These are phyloP conservation scores for Acronicta psi DNA, from an alignment of 2,888 invertebrate genomes.

Conservation along the genomic window DNA sequence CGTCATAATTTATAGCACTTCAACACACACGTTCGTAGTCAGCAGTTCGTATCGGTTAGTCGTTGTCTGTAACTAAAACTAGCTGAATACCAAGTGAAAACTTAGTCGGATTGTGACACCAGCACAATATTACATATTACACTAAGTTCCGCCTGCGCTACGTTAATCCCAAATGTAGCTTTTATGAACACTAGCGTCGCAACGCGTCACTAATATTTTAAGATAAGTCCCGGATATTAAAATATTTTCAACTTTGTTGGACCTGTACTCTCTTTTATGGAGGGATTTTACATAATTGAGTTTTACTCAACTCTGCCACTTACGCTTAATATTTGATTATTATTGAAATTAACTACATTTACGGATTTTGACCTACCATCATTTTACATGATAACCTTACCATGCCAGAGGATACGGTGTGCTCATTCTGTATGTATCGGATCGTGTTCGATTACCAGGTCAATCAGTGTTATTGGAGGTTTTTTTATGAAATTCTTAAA, in stretches of 20 bases:
- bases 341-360: too few relatives aligned
- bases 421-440: too few relatives aligned
- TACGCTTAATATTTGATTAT: too few relatives aligned
- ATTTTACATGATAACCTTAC: too few relatives aligned
- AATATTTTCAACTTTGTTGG: constrained; percentile 48
- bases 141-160: constrained; percentile 54
- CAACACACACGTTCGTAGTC: constrained; percentile 42
- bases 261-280: constrained; percentile 18
- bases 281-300: constrained; percentile 7
- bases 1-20: constrained; percentile 35
- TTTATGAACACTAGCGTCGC: constrained; percentile 58
- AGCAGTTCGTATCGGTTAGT: constrained; percentile 53
- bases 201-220: constrained; percentile 49
- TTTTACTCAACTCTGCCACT: neutral
- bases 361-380: too few relatives aligned
- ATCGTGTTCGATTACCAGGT: too few relatives aligned
- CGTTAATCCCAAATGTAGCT: constrained; percentile 63
- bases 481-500: constrained; percentile 33
- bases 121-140: constrained; percentile 61
- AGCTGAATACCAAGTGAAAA: constrained; percentile 60
- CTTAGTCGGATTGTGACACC: constrained; percentile 58
- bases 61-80: constrained; percentile 59
- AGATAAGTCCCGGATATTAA: constrained; percentile 56
- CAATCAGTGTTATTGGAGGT: too few relatives aligned
- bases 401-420: too few relatives aligned